Evolutionary conservation across 2,888 invertebrate species (phyloP), one percentile per base, ranked within the genome.

Genomic region (Drosophila merina): DNA sequence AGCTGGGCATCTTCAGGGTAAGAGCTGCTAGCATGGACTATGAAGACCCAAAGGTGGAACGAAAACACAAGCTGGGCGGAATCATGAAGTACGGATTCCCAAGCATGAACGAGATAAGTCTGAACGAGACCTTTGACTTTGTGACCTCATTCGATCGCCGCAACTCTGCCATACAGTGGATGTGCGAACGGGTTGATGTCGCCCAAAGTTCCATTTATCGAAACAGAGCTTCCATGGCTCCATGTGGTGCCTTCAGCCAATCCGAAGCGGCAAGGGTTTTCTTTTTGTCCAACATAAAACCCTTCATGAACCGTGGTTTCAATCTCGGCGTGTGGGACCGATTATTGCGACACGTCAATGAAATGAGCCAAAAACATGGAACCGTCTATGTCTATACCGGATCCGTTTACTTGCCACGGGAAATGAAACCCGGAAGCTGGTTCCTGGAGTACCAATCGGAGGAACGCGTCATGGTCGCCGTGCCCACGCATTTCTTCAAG

Each of bases 41-140:
- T 10, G 60, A 68, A 4, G 57, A 57, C 20, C 7, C 12, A 1
- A 36, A 40, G 3, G 45, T 4, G 2, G 68, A 82, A 1, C 28
- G 58, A 3, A 56, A 67, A 0, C 72, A 88, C 42, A 68, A 76
- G 28, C 33, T 84, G 67, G 76, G 74, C 14, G 30, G 59, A 10
- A 72, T 84, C 28, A 84, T 84, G 88, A 84, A 84, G 28, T 84
- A 86, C 8, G 84, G 84, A 0, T 84, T 84, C 10, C 84, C 84
- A 1, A 87, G 88, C 68, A 88, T 76, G 69, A 88, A 86, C 10
- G 88, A 88, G 12, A 84, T 84, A 1, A 71, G 52, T 7, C 10
- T 80, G 0, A 85, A 80, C 47, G 80, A 80, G 31, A 70, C 68
- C 1, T 87, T 60, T 30, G 68, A 71, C 25, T 88, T 87, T 70